Percentiles rank a stretch among this genome's conserved stretches.
phyloP scores from a whole-genome alignment of 1,140 invertebrate species.

The Armadillidium nasatum region DNA sequence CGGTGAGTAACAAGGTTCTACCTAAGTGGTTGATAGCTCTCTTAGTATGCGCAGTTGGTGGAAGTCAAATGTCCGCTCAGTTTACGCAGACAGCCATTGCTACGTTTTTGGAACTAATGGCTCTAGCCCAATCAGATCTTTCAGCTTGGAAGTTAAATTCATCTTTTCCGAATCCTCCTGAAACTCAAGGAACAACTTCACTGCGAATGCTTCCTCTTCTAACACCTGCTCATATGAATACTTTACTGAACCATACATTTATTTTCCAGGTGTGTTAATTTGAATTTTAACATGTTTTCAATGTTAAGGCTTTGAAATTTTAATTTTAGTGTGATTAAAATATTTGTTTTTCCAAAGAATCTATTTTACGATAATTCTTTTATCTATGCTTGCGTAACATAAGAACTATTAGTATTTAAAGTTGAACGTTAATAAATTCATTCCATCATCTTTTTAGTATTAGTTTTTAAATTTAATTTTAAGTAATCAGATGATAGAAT shows the following conservation, averaged over 20 bases:
- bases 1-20: conserved; percentile 47
- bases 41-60: conserved; percentile 63
- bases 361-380: no score
- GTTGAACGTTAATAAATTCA: no score
- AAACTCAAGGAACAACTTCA: conserved; percentile 56
- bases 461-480: no score
- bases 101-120: conserved; percentile 69
- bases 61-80: conserved; percentile 54
- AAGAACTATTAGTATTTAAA: no score
- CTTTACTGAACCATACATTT: conserved; percentile 60
- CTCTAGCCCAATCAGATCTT: conserved; percentile 51
- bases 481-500: no score
- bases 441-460: no score
- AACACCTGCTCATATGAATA: conserved; percentile 60
- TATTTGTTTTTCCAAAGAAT: no score
- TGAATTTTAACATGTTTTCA: no score
- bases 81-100: conserved; percentile 63
- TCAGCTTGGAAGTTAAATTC: conserved; percentile 35
- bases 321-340: no score
- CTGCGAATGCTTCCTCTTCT: conserved; percentile 62
- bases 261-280: conserved; percentile 59
- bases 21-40: conserved; percentile 72
- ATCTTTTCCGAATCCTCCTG: conserved; percentile 28
- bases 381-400: no score
- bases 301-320: no score